Conservation (phyloP, 2,888 invertebrate species). For the Cryptophagus acutangulus region DNA sequence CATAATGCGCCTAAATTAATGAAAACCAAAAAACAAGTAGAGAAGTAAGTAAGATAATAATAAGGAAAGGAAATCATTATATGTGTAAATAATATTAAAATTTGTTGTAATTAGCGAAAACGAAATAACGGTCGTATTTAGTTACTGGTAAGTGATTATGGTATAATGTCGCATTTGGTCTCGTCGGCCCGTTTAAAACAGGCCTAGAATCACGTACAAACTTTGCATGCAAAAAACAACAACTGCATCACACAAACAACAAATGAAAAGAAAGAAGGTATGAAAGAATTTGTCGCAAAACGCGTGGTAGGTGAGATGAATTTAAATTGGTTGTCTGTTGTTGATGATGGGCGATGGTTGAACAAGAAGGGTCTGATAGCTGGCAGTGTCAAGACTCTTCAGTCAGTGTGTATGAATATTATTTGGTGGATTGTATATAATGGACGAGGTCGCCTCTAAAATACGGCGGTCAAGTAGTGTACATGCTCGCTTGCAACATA, state of each 20-base stretch:
- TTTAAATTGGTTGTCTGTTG: constrained; percentile 23
- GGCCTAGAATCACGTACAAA: constrained; percentile 35
- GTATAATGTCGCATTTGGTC: constrained; percentile 12
- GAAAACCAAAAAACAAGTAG: too few relatives aligned
- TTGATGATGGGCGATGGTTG: background rate
- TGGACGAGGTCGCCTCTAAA: too few relatives aligned
- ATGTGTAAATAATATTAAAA: too few relatives aligned
- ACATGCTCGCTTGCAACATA: too few relatives aligned
- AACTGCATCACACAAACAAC: constrained; percentile 41
- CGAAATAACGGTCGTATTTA: too few relatives aligned
- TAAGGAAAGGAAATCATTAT: too few relatives aligned
- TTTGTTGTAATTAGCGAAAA: too few relatives aligned
- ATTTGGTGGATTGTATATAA: background rate
- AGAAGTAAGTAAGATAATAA: too few relatives aligned
- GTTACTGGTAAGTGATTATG: background rate
- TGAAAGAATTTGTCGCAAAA: constrained; percentile 35
- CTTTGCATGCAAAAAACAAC: constrained; percentile 41
- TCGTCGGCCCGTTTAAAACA: constrained; percentile 1
- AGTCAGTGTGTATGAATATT: background rate
- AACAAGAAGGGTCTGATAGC: constrained; percentile 6
- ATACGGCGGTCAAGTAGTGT: too few relatives aligned
- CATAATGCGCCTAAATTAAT: too few relatives aligned
- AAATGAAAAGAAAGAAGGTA: too few relatives aligned
- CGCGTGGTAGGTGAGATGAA: constrained; percentile 24
- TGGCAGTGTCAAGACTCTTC: constrained; percentile 7